Evolutionary conservation across 2,797 vertebrate genomes (phyloP), one percentile per base, ranked within the genome.

Genomic region (Enteromius anoplus): DNA sequence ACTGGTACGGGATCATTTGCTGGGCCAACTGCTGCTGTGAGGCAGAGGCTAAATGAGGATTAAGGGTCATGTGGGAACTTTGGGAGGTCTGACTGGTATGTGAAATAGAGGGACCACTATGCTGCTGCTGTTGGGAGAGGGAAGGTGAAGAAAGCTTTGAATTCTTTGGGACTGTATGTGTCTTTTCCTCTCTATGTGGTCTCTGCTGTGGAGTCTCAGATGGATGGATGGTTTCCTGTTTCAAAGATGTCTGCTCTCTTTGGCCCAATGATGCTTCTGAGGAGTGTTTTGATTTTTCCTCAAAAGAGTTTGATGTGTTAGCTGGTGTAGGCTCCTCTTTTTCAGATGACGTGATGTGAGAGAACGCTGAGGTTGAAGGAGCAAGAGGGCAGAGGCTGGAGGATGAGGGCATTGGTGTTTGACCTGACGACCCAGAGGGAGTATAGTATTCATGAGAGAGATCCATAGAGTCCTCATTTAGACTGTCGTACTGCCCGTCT

Each of bases 391-490:
- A 97, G 87, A 92, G 97, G 92, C 95, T 98, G 92, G 37, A 96
- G 71, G 94, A 96, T 29, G 95, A 95, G 86, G 98, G 97, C 97
- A 99, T 97, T 0, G 97, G 98, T 42, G 98, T 99, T 92, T 98
- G 98, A 93, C 97, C 99, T 78, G 98, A 97, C 84, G 98, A 99
- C 86, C 97, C 98, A 92, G 97, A 98, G 12, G 96, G 97, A 45
- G 97, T 98, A 87, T 97, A 95, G 90, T 97, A 95, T 89, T 99
- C 98, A 89, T 94, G 89, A 78, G 96, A 95, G 84, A 97, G 95
- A 90, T 99, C 98, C 93, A 97, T 88, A 47, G 98, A 99, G 91
- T 99, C 98, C 89, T 99, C 98, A 11, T 99, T 99, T 93, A 98
- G 98, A 93, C 98, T 99, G 91, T 99, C 97, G 78, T 99, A 97